phyloP scores from a whole-genome alignment of 1,140 invertebrate species.

The Drosophila miranda region DNA sequence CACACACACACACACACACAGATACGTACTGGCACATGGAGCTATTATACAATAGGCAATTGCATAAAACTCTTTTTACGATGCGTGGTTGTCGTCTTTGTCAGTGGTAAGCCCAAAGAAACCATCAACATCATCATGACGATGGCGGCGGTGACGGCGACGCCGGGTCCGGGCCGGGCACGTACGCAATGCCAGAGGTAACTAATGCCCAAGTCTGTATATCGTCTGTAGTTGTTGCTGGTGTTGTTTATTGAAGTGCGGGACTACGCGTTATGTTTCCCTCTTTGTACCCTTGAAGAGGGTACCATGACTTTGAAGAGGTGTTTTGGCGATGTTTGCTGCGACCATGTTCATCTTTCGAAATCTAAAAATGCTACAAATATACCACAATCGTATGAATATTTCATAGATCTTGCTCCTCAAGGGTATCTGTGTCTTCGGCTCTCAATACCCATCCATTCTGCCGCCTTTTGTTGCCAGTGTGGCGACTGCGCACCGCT shows the following conservation, averaged over 20 bases:
- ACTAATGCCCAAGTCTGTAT: constrained; percentile 68
- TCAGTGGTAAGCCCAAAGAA: constrained; percentile 59
- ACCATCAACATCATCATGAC: constrained; percentile 34
- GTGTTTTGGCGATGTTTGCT: too few relatives aligned
- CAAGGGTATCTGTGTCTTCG: too few relatives aligned
- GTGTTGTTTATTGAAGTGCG: constrained; percentile 74
- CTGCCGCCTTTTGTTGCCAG: constrained; percentile 18
- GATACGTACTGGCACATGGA: constrained; percentile 2
- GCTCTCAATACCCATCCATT: too few relatives aligned
- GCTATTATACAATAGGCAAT: constrained; percentile 57
- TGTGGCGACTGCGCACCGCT: constrained; percentile 30
- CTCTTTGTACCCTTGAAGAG: background rate
- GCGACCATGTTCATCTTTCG: too few relatives aligned
- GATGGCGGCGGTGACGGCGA: constrained; percentile 49
- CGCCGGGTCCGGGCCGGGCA: constrained; percentile 70
- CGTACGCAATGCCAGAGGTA: constrained; percentile 65
- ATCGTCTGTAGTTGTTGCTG: constrained; percentile 50
- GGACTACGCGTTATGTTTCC: constrained; percentile 54
- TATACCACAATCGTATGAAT: too few relatives aligned
- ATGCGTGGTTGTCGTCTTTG: constrained; percentile 63
- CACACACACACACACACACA: constrained; percentile 52
- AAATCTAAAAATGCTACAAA: too few relatives aligned
- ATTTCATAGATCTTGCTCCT: too few relatives aligned
- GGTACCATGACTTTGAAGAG: too few relatives aligned
- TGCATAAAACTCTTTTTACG: constrained; percentile 77